Percentiles rank a stretch among this genome's conserved stretches.
Conservation (phyloP, 2,888 invertebrate genomes). For the Charanyca ferruginea region DNA sequence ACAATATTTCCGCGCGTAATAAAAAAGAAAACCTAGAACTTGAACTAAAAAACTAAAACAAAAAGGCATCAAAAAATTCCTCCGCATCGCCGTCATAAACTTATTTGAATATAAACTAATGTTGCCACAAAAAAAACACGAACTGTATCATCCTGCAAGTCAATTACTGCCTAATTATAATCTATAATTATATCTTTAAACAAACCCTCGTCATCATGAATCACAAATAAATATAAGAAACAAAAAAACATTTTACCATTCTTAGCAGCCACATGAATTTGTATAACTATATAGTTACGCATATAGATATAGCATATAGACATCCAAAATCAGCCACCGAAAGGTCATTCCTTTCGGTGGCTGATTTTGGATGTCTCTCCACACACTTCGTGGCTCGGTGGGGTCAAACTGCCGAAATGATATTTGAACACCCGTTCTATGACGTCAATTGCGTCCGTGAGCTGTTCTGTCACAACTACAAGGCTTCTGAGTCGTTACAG, state of each 20-base stretch:
- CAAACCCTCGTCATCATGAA: neutral
- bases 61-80: no score
- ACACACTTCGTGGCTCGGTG: slow-evolving; percentile 43
- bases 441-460: slow-evolving; percentile 75
- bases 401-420: slow-evolving; percentile 58
- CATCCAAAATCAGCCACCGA: no score
- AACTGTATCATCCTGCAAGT: neutral
- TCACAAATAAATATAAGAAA: neutral
- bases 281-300: slow-evolving; percentile 7
- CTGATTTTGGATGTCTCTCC: slow-evolving; percentile 53
- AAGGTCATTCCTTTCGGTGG: slow-evolving; percentile 40
- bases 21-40: no score
- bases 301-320: no score
- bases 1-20: no score
- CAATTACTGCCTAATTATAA: no score
- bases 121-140: no score
- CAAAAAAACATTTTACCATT: neutral
- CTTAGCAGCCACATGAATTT: neutral
- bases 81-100: no score
- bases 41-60: no score
- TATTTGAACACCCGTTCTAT: slow-evolving; percentile 64
- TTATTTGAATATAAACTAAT: slow-evolving; percentile 5
- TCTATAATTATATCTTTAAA: neutral
- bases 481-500: slow-evolving; percentile 47
- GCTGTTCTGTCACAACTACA: slow-evolving; percentile 63